phyloP scores from a whole-genome alignment of 2,113 vertebrate genomes.

The Callaeas wilsoni region DNA sequence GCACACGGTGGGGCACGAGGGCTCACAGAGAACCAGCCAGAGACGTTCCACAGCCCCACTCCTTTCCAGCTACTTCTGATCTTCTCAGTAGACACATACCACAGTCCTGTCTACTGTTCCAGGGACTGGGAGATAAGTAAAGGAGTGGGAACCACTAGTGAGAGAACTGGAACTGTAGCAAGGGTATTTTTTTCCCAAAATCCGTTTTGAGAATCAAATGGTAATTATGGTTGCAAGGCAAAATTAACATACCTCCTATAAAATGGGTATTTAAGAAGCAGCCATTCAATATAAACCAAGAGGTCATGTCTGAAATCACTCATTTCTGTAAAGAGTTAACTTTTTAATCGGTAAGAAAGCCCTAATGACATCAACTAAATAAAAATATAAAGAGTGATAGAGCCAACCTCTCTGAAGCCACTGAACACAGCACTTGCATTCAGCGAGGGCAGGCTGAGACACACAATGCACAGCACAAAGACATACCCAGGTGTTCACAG shows the following conservation, averaged over 20 bases:
- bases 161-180: background rate
- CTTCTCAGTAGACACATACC: background rate
- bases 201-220: background rate
- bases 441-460: background rate
- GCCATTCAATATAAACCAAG: background rate
- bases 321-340: background rate
- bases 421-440: background rate
- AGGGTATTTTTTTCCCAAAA: background rate
- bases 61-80: background rate
- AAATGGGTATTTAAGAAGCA: background rate
- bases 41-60: background rate
- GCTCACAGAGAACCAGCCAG: background rate
- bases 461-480: background rate
- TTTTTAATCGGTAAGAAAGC: background rate
- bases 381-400: background rate
- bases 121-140: background rate
- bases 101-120: background rate
- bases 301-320: background rate
- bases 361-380: background rate
- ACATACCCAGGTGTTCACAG: background rate
- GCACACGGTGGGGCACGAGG: accelerated
- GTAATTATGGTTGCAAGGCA: background rate
- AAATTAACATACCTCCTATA: background rate
- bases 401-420: background rate
- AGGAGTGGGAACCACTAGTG: background rate